Evolutionary conservation across 2,888 invertebrate genomes (phyloP).

Genomic region (Catonia carolina): DNA sequence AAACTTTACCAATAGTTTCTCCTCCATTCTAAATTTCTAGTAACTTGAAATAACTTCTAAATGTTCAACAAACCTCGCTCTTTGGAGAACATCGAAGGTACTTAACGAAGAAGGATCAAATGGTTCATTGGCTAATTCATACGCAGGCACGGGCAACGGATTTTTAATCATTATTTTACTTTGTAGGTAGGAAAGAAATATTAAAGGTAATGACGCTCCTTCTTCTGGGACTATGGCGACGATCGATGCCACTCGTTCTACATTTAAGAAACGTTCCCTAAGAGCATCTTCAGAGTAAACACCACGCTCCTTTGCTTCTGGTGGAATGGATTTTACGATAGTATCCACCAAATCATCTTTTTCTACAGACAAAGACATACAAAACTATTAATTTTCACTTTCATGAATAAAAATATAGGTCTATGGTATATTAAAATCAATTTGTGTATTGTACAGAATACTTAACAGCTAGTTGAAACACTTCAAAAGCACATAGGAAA

Average conservation of each 20-base stretch:
- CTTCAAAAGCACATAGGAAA: no score
- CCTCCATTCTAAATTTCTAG: no score
- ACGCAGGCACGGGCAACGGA: slow-evolving; percentile 60
- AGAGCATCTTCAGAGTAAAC: slow-evolving; percentile 84
- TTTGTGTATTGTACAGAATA: slow-evolving; percentile 17
- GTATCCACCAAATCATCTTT: slow-evolving; percentile 74
- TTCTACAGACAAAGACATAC: slow-evolving; percentile 46
- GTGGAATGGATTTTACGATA: slow-evolving; percentile 70
- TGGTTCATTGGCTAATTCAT: slow-evolving; percentile 64
- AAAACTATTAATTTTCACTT: background rate
- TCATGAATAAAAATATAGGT: slow-evolving; percentile 4
- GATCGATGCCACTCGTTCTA: slow-evolving; percentile 71
- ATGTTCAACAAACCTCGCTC: slow-evolving; percentile 75
- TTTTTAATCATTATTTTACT: slow-evolving; percentile 71
- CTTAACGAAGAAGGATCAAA: slow-evolving; percentile 65
- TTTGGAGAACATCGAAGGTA: slow-evolving; percentile 82
- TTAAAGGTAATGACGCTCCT: slow-evolving; percentile 77
- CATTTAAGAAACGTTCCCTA: slow-evolving; percentile 74
- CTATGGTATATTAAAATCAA: no score
- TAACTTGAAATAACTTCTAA: no score
- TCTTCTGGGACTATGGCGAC: slow-evolving; percentile 81
- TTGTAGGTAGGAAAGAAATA: slow-evolving; percentile 82
- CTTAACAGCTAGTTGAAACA: no score
- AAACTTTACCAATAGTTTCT: no score
- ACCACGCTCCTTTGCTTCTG: slow-evolving; percentile 68